Percentiles rank a stretch among this genome's conserved stretches.
Conservation (phyloP, 2,113 vertebrate species). For the Electrona antarctica region DNA sequence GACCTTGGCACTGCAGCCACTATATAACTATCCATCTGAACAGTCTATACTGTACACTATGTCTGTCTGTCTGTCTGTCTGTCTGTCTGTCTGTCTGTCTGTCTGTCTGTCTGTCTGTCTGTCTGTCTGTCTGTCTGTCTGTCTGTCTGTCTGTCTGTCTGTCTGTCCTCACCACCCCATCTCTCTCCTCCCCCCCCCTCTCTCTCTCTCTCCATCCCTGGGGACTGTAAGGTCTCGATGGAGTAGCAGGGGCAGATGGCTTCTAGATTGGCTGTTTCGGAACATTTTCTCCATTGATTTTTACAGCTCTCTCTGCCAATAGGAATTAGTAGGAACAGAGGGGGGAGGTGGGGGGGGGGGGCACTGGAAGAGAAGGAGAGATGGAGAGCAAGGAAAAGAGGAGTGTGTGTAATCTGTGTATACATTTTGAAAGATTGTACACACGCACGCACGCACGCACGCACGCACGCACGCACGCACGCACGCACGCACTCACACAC, state of each 20-base stretch:
- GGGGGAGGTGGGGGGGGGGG: conserved; percentile 10
- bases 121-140: too few species aligned
- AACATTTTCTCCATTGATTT: conserved; percentile 79
- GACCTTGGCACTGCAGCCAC: too few species aligned
- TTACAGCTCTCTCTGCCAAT: conserved; percentile 72
- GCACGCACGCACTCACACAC: too few species aligned
- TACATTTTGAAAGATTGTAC: too few species aligned
- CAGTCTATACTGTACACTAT: too few species aligned
- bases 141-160: too few species aligned
- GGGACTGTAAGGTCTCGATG: conserved; percentile 53
- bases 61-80: too few species aligned
- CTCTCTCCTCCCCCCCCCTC: too few species aligned
- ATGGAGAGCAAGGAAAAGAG: background rate
- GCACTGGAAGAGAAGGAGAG: conserved; percentile 3
- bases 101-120: background rate
- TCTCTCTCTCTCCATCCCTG: conserved; percentile 22
- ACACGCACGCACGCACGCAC: too few species aligned
- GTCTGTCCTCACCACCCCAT: too few species aligned
- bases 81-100: background rate
- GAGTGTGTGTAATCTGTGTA: background rate
- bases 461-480: too few species aligned
- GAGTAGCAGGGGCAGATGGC: conserved; percentile 74
- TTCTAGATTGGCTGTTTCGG: conserved; percentile 75
- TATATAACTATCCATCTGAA: too few species aligned
- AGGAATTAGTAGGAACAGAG: conserved; percentile 56